Evolutionary conservation across 35 echinoderm and acorn worm species (phyloP).

Genomic region (Eucidaris tribuloides): DNA sequence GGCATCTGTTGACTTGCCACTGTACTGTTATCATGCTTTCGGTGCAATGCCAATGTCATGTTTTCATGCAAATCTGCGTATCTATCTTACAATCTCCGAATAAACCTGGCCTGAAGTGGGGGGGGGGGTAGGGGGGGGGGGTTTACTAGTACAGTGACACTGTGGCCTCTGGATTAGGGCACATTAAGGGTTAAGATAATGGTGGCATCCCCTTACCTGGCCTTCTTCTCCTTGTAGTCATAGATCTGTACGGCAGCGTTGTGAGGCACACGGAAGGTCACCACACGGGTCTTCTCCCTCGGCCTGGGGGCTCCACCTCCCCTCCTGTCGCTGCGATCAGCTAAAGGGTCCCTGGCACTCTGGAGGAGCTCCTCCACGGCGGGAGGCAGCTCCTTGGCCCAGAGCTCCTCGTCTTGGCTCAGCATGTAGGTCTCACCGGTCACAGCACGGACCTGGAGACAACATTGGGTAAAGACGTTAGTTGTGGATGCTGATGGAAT

Average conservation of each 20-base stretch:
- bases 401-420: conserved; percentile 98
- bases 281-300: conserved; percentile 86
- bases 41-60: too few relatives aligned
- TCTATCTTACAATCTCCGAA: too few relatives aligned
- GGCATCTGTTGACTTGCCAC: too few relatives aligned
- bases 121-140: too few relatives aligned
- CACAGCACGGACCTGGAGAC: conserved; percentile 73
- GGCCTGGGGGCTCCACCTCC: neutral
- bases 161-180: too few relatives aligned
- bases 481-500: too few relatives aligned
- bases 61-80: too few relatives aligned
- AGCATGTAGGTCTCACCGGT: conserved; percentile 97
- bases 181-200: too few relatives aligned
- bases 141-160: too few relatives aligned
- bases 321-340: conserved; percentile 75
- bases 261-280: conserved; percentile 84
- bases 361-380: conserved; percentile 86
- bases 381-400: conserved; percentile 93
- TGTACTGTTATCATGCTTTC: too few relatives aligned
- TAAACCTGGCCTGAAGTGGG: too few relatives aligned
- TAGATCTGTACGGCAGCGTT: conserved; percentile 96
- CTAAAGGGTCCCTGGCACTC: conserved; percentile 76
- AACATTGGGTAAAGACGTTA: neutral
- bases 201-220: conserved; percentile 58
- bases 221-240: conserved; percentile 99